Conservation (phyloP, 1,140 invertebrate genomes). For the Drosophila ercepeae region DNA sequence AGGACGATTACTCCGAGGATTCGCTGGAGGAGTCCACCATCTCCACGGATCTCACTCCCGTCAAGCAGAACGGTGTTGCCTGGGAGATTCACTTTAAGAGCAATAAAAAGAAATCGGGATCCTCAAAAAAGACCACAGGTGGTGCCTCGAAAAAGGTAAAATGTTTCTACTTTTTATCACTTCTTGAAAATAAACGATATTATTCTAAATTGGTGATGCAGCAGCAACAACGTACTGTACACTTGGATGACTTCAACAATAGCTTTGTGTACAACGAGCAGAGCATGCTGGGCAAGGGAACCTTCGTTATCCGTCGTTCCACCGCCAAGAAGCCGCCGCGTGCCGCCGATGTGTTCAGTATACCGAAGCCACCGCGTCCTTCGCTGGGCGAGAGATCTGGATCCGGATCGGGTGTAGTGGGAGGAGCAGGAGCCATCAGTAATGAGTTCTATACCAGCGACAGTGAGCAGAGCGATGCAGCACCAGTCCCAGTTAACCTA, state of each 20-base stretch:
- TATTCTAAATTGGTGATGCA: too few species aligned
- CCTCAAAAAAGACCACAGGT: conserved; percentile 30
- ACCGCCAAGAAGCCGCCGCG: conserved; percentile 69
- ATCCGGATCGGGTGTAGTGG: conserved; percentile 3
- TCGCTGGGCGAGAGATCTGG: conserved; percentile 35
- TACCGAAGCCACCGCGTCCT: conserved; percentile 63
- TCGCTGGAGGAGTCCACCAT: conserved; percentile 89
- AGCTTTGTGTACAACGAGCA: conserved; percentile 60
- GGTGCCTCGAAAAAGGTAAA: conserved; percentile 48
- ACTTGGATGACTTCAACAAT: conserved; percentile 53
- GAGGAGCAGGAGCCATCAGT: conserved; percentile 54
- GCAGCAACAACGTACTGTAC: conserved; percentile 22
- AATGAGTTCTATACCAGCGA: conserved; percentile 74
- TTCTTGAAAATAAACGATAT: too few species aligned
- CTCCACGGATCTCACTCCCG: conserved; percentile 85
- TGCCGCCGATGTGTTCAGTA: conserved; percentile 59
- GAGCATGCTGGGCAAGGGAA: conserved; percentile 78
- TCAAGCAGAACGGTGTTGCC: conserved; percentile 91
- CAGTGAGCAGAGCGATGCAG: conserved; percentile 59
- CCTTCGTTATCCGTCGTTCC: conserved; percentile 73
- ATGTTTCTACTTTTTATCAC: too few species aligned
- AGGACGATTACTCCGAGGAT: conserved; percentile 90
- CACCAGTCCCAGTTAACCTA: conserved; percentile 23
- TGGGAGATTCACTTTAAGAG: conserved; percentile 90
- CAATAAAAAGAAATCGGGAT: conserved; percentile 58